phyloP scores from a whole-genome alignment of 2,797 vertebrate genomes.

The Phyllotis vaccarum region DNA sequence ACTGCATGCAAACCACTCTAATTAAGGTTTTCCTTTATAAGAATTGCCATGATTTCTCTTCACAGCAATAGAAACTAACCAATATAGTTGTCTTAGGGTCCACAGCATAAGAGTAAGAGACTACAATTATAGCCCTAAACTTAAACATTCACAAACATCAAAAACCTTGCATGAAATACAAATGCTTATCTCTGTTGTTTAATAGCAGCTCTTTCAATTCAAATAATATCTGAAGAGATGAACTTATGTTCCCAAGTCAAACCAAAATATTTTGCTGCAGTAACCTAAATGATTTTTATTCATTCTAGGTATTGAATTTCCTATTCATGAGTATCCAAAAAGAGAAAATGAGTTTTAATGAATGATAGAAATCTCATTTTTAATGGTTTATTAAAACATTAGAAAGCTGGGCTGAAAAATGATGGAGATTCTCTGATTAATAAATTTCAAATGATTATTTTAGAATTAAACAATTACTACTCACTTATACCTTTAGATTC shows the following conservation, averaged over 20 bases:
- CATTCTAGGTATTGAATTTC: not conserved
- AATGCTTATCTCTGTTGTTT: not conserved
- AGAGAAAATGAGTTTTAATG: not conserved
- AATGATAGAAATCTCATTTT: not conserved
- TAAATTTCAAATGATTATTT: slow-evolving; percentile 21
- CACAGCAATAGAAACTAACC: not conserved
- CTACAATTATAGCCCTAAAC: not conserved
- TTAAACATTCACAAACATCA: not conserved
- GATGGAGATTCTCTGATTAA: not conserved
- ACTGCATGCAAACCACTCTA: not conserved
- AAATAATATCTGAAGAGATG: not conserved
- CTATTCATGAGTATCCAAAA: not conserved
- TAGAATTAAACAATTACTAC: slow-evolving; percentile 49
- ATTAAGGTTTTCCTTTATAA: not conserved
- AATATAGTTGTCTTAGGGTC: not conserved
- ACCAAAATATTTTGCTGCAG: slow-evolving; percentile 10
- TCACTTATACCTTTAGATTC: slow-evolving; percentile 20
- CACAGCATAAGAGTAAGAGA: not conserved
- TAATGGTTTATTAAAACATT: not conserved
- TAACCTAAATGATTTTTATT: slow-evolving; percentile 12
- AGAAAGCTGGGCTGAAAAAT: not conserved
- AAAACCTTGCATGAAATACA: not conserved
- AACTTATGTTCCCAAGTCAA: slow-evolving; percentile 42
- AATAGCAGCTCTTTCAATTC: not conserved
- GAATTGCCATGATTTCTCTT: not conserved